A percentile compares a stretch with the other conserved stretches of the same genome.
These are phyloP conservation scores for Carduelis carduelis DNA, from an alignment of 2,797 vertebrate genomes.

Conservation along the genomic window DNA sequence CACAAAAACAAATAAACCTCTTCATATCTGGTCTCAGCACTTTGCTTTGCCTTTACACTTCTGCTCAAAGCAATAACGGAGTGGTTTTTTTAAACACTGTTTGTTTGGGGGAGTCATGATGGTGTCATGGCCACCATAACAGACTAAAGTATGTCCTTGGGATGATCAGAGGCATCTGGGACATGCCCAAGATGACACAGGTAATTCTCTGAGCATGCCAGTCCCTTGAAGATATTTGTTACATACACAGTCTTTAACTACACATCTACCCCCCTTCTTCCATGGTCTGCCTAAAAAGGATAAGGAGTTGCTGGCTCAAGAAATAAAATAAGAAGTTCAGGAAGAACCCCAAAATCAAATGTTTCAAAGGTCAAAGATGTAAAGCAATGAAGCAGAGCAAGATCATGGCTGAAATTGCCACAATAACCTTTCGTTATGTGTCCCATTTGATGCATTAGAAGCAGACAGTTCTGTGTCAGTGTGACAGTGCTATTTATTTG, in stretches of 20 bases:
- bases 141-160: not conserved
- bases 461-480: not conserved
- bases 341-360: not conserved
- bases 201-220: not conserved
- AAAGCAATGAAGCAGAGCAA: not conserved
- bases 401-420: not conserved
- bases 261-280: not conserved
- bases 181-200: not conserved
- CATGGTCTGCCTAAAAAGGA: not conserved
- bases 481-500: not conserved
- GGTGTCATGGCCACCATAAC: not conserved
- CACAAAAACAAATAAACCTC: not conserved
- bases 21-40: not conserved
- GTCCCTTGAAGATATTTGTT: not conserved
- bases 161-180: not conserved
- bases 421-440: not conserved
- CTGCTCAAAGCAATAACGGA: not conserved
- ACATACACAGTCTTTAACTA: not conserved
- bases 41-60: not conserved
- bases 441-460: not conserved
- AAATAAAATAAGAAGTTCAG: not conserved
- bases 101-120: not conserved
- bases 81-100: not conserved
- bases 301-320: not conserved
- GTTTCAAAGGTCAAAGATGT: not conserved